A percentile compares a stretch with the other conserved stretches of the same genome.
phyloP scores from a whole-genome alignment of 2,888 invertebrate species.

The Uloborus plumipes region DNA sequence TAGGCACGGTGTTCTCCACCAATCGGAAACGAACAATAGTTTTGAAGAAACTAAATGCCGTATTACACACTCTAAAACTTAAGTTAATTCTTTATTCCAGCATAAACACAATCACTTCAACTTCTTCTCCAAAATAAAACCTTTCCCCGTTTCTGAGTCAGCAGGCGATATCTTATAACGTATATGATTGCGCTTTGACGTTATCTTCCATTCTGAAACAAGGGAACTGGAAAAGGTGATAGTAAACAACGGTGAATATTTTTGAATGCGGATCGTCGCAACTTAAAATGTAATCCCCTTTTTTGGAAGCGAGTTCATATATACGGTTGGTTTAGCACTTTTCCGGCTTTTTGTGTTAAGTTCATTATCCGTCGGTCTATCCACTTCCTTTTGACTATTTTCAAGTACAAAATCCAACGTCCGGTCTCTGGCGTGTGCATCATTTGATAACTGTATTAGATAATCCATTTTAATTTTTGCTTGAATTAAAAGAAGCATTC shows the following conservation, averaged over 20 bases:
- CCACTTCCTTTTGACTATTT: constrained; percentile 41
- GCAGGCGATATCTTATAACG: constrained; percentile 20
- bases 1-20: not conserved
- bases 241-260: constrained; percentile 21
- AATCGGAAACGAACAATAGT: constrained; percentile 5
- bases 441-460: constrained; percentile 17
- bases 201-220: constrained; percentile 38
- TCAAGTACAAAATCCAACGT: constrained; percentile 33
- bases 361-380: constrained; percentile 38
- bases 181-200: constrained; percentile 26
- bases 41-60: too few relatives aligned
- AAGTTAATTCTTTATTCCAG: too few relatives aligned
- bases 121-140: not conserved
- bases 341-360: constrained; percentile 57
- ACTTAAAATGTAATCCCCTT: constrained; percentile 60
- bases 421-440: constrained; percentile 28
- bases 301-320: constrained; percentile 11
- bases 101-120: too few relatives aligned
- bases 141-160: constrained; percentile 17
- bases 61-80: too few relatives aligned
- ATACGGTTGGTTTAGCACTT: constrained; percentile 57
- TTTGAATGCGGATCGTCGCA: not conserved
- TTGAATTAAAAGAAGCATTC: too few relatives aligned
- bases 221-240: constrained; percentile 1
- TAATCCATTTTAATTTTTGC: not conserved